Evolutionary conservation across 1,140 invertebrate genomes (phyloP), one percentile per base, ranked within the genome.

Genomic region (Antheraea mylitta): DNA sequence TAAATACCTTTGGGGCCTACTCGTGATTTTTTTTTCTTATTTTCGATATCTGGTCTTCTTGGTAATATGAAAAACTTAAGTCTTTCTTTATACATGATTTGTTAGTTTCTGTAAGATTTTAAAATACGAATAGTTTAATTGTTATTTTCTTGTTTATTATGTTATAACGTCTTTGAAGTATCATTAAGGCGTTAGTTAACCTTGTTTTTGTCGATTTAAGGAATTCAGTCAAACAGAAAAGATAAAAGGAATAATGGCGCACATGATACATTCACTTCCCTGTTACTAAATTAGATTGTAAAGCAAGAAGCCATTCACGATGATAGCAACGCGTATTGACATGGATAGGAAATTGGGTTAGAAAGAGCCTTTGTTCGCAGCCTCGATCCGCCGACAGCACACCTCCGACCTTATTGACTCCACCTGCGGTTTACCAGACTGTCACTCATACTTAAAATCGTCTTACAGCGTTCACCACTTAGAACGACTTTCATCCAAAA

Each of bases 271-370:
- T 67, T 19, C 66, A 69, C 64, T 76, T 69, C 64, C 71, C 58
- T 61, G 42, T 68, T 75, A 63, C 22, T 13, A 66, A 72, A 75
- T 75, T 75, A 72, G 70, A 71, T 72, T 72, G 66, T 68, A 62
- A 18, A 70, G 66, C 22, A 30, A 4, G 61, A 68, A 73, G 62
- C 64, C 67, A 61, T 67, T 69, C 67, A 38, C 53, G 65, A 69
- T 70, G 72, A 69, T 72, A 75, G 68, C 61, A 30, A 18, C 64
- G 38, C 60, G 67, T 71, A 68, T 70, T 61, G 60, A 66, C 48
- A 71, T 69, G 62, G 66, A 58, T 30, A 30, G 69, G 59, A 76
- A 73, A 76, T 76, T 72, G 61, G 68, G 67, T 64, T 70, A 61
- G 11, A 69, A 60, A 66, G 2, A 42, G 58, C 38, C 66, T 66